phyloP scores from a whole-genome alignment of 2,113 vertebrate genomes.

The Suncus etruscus region DNA sequence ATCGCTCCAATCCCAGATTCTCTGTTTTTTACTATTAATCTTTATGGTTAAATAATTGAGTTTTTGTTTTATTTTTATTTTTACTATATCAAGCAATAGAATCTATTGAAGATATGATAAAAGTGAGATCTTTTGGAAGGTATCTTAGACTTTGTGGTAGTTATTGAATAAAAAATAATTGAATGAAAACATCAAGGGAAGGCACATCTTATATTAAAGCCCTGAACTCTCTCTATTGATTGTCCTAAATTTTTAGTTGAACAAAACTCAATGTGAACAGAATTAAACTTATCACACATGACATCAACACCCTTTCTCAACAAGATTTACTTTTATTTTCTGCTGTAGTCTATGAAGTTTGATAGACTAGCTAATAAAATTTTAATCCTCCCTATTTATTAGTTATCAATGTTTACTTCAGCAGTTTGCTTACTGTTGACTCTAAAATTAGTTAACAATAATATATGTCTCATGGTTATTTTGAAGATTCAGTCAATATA shows the following conservation, averaged over 20 bases:
- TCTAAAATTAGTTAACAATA: neutral
- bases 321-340: slow-evolving; percentile 32
- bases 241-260: slow-evolving; percentile 21
- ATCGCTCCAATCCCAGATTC: neutral
- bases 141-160: neutral
- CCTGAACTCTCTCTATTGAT: neutral
- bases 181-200: neutral
- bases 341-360: neutral
- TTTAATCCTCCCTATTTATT: neutral
- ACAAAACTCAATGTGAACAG: slow-evolving; percentile 10
- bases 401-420: neutral
- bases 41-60: neutral
- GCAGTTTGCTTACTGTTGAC: neutral
- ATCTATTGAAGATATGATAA: neutral
- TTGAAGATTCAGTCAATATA: slow-evolving; percentile 27
- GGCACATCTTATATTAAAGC: neutral
- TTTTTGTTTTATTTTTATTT: neutral
- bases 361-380: neutral
- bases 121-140: slow-evolving; percentile 46
- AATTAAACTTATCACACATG: slow-evolving; percentile 9
- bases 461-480: neutral
- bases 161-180: neutral
- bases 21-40: neutral
- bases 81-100: neutral
- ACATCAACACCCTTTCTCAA: neutral